Evolutionary conservation across 2,888 invertebrate genomes (phyloP), one percentile per base, ranked within the genome.

Genomic region (Gasteruption jaculator): DNA sequence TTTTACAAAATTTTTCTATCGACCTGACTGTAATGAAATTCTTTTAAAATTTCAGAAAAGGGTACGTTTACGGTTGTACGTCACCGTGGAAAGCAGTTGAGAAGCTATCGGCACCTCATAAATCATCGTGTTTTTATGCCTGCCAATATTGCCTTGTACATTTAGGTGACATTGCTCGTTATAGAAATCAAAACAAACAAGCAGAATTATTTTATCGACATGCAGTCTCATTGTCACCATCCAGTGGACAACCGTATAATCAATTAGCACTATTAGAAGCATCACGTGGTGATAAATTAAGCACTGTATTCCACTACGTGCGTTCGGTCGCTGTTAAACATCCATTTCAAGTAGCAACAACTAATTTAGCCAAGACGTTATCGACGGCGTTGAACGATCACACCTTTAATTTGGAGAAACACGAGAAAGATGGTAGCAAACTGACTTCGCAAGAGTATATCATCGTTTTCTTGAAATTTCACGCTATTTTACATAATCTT

Each of bases 61-160:
- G 68, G 32, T 73, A 74, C 16, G 68, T 73, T 19, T 75, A 73
- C 54, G 77, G 77, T 19, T 63, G 62, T 40, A 65, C 59, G 12
- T 60, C 66, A 57, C 63, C 73, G 51, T 72, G 76, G 76, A 62
- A 61, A 46, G 63, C 65, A 20, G 61, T 64, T n/a, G 58, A 65
- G 31, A 60, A 63, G 44, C 48, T 63, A 41, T 60, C 64, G 12
- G 57, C 74, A 37, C 79, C 79, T 31, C 80, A 83, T 49, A 77
- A 80, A 40, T 80, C 81, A 26, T 87, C 88, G 7, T 87, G 86
- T 63, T 78, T 86, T 44, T 91, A 91, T 72, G 85, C 90, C 57
- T 87, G 88, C 66, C 91, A 91, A 65, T 87, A 91, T 71, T 91
- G 91, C 68, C 77, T 91, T 43, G 88, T 91, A 41, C 92, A 91